Conservation (phyloP, 2,888 invertebrate species). For the Crossocerus cetratus region DNA sequence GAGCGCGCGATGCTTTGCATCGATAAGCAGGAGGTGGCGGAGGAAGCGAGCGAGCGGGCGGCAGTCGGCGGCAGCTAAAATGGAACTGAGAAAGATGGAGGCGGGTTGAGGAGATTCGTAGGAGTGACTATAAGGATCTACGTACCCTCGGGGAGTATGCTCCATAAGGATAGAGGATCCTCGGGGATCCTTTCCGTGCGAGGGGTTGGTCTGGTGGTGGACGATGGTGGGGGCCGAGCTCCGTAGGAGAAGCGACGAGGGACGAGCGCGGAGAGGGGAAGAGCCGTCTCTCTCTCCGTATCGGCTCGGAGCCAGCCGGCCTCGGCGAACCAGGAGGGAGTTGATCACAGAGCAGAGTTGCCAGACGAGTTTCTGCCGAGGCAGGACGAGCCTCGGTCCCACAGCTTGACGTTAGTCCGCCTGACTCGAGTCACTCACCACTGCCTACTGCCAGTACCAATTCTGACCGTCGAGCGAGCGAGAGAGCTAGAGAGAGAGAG, state of each 20-base stretch:
- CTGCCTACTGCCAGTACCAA: not conserved
- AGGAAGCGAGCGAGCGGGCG: constrained; percentile 20
- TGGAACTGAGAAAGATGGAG: constrained; percentile 60
- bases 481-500: not conserved
- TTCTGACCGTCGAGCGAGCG: not conserved
- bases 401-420: constrained; percentile 43
- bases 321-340: constrained; percentile 62
- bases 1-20: constrained; percentile 15
- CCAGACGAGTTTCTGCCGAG: constrained; percentile 75
- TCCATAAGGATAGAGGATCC: constrained; percentile 67
- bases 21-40: constrained; percentile 31
- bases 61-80: constrained; percentile 22
- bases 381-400: constrained; percentile 62
- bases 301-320: constrained; percentile 56
- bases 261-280: constrained; percentile 42
- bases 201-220: constrained; percentile 73
- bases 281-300: constrained; percentile 40
- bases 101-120: constrained; percentile 72
- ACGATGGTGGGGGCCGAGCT: constrained; percentile 60
- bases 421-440: constrained; percentile 17
- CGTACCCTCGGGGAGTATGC: constrained; percentile 60
- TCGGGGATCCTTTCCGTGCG: constrained; percentile 58
- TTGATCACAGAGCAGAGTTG: constrained; percentile 63
- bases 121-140: constrained; percentile 70
- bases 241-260: constrained; percentile 44